Evolutionary conservation across 1,140 invertebrate species (phyloP).

Genomic region (Anagrus nilaparvatae): DNA sequence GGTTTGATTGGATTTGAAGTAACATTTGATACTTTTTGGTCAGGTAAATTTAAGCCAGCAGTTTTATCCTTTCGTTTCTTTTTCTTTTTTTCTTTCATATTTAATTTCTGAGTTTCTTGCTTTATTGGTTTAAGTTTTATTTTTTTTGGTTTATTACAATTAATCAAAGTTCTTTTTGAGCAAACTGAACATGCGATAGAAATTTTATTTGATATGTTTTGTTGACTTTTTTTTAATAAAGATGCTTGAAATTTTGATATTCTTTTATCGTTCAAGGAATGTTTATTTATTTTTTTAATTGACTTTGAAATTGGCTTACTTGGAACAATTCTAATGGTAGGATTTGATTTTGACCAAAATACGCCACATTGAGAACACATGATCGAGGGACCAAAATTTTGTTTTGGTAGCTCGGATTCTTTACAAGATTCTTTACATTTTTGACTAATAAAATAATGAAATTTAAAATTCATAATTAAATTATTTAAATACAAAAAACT

Average conservation of each 20-base stretch:
- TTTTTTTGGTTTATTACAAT: slow-evolving; percentile 24
- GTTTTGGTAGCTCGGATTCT: slow-evolving; percentile 20
- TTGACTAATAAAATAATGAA: slow-evolving; percentile 21
- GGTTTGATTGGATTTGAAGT: not conserved
- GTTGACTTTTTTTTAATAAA: slow-evolving; percentile 24
- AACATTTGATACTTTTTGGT: slow-evolving; percentile 1
- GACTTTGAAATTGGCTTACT: slow-evolving; percentile 22
- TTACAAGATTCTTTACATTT: slow-evolving; percentile 18
- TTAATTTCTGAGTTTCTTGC: slow-evolving; percentile 3
- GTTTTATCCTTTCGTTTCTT: slow-evolving; percentile 29
- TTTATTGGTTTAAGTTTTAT: slow-evolving; percentile 15
- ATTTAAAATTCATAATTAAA: not conserved
- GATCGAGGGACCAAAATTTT: slow-evolving; percentile 24
- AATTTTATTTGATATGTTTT: slow-evolving; percentile 28
- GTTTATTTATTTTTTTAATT: slow-evolving; percentile 18
- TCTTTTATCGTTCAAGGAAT: slow-evolving; percentile 7
- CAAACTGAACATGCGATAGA: slow-evolving; percentile 30
- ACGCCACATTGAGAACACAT: slow-evolving; percentile 35
- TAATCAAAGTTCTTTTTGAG: slow-evolving; percentile 20
- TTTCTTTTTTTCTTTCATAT: slow-evolving; percentile 23
- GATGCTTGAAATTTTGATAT: slow-evolving; percentile 22
- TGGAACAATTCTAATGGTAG: slow-evolving; percentile 22
- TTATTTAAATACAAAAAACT: slow-evolving; percentile 13
- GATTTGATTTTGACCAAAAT: slow-evolving; percentile 26
- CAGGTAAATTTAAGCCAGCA: slow-evolving; percentile 30